These are phyloP conservation scores for Geothlypis trichas DNA, from an alignment of 2,113 vertebrate species.

Conservation along the genomic window DNA sequence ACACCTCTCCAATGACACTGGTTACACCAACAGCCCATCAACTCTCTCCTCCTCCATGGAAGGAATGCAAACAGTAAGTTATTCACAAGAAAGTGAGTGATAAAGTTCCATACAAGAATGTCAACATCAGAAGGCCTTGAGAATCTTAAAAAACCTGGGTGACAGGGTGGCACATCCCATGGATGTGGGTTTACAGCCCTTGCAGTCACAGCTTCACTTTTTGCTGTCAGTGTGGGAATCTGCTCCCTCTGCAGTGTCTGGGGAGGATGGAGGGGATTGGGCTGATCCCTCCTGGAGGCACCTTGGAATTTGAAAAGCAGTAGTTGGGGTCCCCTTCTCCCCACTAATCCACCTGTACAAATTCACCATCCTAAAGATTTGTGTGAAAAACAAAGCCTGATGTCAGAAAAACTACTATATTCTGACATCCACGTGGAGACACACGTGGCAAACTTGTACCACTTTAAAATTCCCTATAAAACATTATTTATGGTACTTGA, in stretches of 20 bases:
- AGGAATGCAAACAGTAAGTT: too few species aligned
- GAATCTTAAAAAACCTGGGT: too few species aligned
- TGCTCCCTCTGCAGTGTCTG: accelerated
- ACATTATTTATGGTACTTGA: neutral
- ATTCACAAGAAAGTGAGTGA: too few species aligned
- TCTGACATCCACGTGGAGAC: neutral
- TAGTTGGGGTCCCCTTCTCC: neutral
- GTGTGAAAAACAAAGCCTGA: neutral
- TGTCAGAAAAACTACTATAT: neutral
- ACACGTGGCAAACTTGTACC: neutral
- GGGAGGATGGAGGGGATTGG: accelerated
- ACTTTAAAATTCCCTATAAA: neutral
- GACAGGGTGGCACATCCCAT: neutral
- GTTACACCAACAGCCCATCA: too few species aligned
- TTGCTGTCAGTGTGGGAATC: neutral
- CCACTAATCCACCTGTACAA: neutral
- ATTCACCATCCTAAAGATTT: neutral
- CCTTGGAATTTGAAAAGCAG: neutral
- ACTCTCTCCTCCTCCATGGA: too few species aligned
- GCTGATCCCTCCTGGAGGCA: neutral
- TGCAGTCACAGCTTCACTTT: neutral
- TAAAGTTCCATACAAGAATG: too few species aligned
- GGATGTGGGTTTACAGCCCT: accelerated
- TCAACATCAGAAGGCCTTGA: too few species aligned
- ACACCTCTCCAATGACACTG: too few species aligned